Base-by-base conservation (phyloP, 2,888 invertebrate genomes). In the Helicoverpa assulta region DNA sequence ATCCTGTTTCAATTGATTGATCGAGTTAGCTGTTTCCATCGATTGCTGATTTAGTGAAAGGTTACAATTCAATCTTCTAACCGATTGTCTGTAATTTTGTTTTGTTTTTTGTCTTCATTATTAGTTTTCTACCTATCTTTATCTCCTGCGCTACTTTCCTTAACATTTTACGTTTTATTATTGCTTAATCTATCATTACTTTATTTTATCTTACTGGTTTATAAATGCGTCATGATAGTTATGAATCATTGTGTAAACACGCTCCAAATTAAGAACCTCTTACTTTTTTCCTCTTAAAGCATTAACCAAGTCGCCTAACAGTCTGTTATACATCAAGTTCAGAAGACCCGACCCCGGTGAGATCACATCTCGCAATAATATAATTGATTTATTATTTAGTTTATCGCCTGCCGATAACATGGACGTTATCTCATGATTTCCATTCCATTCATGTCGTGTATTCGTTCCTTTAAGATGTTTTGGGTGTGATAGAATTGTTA, bases 321-420 rank as follows among this genome's bases (percentile, higher is more conserved):
- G 78, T 78, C 75, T 73, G 67, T 26, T 19, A 29, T 59, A 18
- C 33, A 50, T 33, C 50, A 37, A 67, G 62, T 59, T 73, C 43
- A 63, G 58, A 67, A 29, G 37, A 58, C n/a, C 16, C 43, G 68
- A 63, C 74, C 74, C 67, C 54, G 43, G 52, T 65, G 66, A 71
- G 83, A 74, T 70, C 63, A 61, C 64, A 69, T 67, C 66, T 18
- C 29, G 26, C 37, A 60, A 71, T 75, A 75, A 81, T 73, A 63
- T 76, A 73, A 73, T 78, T 81, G 61, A 75, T 73, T 76, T 73
- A 67, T 76, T 74, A 71, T 80, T 67, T 54, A 21, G 51, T 71
- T 80, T 85, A 86, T 85, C 84, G 63, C 51, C 50, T 51, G 50
- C 43, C 4, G 76, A 82, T 81, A 83, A 56, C 65, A 29, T 29